Evolutionary conservation across 2,888 invertebrate species (phyloP).

Genomic region (Drosophila pegasa): DNA sequence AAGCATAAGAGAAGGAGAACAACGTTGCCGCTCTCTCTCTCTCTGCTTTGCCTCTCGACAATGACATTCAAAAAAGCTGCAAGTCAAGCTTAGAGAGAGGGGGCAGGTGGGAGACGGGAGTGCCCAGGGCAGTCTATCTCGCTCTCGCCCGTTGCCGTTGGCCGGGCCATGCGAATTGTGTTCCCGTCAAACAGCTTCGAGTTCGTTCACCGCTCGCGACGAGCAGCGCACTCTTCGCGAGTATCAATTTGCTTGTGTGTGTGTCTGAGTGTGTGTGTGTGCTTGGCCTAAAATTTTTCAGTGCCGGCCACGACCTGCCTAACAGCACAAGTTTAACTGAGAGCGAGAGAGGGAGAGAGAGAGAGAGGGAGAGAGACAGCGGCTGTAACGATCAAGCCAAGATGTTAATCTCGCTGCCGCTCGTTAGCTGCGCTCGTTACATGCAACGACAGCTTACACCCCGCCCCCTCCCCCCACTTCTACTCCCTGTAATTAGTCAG

Average conservation of each 20-base stretch:
- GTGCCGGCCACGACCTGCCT: conserved; percentile 70
- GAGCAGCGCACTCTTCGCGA: conserved; percentile 28
- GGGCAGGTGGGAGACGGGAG: conserved; percentile 27
- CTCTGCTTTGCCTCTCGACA: conserved; percentile 53
- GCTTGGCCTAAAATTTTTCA: conserved; percentile 72
- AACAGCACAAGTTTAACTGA: conserved; percentile 69
- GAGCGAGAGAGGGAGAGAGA: neutral
- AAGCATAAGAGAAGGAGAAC: conserved; percentile 37
- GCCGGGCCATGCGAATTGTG: conserved; percentile 45
- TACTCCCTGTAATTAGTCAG: conserved; percentile 25
- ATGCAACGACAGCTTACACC: conserved; percentile 18
- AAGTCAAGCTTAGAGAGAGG: conserved; percentile 63
- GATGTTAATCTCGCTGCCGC: conserved; percentile 54
- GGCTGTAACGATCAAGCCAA: conserved; percentile 54
- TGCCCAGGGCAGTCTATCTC: conserved; percentile 18
- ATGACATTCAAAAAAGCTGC: conserved; percentile 81
- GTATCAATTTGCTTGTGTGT: conserved; percentile 2
- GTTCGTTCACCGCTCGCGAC: conserved; percentile 83
- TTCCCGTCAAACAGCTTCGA: conserved; percentile 84
- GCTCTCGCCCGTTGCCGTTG: conserved; percentile 10
- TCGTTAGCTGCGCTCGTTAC: conserved; percentile 53
- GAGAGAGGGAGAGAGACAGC: neutral
- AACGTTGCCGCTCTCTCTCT: conserved; percentile 7
- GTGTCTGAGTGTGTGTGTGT: conserved; percentile 20
- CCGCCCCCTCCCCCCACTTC: neutral